phyloP scores from a whole-genome alignment of 2,113 vertebrate species.

The Urocynchramus pylzowi region DNA sequence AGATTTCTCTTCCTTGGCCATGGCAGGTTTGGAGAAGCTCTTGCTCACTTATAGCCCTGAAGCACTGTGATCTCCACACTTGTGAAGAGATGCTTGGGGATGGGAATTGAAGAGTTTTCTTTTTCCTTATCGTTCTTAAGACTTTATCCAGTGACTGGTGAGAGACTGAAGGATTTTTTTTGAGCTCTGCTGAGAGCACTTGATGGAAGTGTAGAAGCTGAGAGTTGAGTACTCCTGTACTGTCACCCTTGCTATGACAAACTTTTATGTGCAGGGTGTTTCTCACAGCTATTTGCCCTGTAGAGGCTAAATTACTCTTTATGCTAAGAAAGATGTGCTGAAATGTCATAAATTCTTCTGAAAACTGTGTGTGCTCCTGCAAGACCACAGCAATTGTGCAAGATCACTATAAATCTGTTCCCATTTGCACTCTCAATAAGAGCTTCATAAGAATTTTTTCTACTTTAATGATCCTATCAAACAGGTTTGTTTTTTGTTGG shows the following conservation, averaged over 20 bases:
- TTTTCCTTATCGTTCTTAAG: not conserved
- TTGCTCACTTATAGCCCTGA: not conserved
- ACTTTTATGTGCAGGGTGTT: not conserved
- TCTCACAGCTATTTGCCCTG: not conserved
- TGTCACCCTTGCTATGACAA: not conserved
- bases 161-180: not conserved
- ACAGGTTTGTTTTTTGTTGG: not conserved
- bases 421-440: not conserved
- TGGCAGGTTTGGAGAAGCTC: not conserved
- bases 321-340: not conserved
- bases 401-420: not conserved
- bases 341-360: not conserved
- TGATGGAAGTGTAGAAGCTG: not conserved
- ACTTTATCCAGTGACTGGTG: not conserved
- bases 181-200: not conserved
- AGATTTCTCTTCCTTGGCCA: not conserved
- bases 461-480: not conserved
- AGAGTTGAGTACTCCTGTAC: not conserved
- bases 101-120: not conserved
- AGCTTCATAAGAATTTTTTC: not conserved
- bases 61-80: accelerated
- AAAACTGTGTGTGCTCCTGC: not conserved
- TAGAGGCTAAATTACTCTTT: not conserved
- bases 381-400: not conserved
- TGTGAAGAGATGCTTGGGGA: not conserved